Evolutionary conservation across 2,888 invertebrate species (phyloP).

Genomic region (Scelioninae gen. 2): DNA sequence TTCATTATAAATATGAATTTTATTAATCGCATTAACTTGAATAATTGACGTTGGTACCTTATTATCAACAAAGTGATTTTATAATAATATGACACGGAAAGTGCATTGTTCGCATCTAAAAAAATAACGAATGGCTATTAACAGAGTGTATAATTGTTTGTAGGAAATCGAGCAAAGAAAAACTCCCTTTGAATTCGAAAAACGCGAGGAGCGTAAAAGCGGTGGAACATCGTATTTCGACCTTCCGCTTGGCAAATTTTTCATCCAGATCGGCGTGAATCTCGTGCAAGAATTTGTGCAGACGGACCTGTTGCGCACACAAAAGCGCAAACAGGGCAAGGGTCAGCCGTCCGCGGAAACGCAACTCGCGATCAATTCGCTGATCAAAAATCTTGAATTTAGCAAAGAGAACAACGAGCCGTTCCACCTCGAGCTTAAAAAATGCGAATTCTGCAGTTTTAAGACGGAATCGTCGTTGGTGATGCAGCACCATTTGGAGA

Average conservation of each 20-base stretch:
- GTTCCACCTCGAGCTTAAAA: conserved; percentile 84
- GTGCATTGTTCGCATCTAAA: too few species aligned
- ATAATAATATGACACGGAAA: too few species aligned
- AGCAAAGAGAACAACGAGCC: conserved; percentile 91
- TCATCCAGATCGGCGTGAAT: conserved; percentile 92
- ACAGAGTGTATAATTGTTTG: neutral
- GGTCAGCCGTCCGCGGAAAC: conserved; percentile 82
- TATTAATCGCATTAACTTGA: too few species aligned
- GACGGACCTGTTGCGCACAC: conserved; percentile 91
- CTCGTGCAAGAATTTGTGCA: conserved; percentile 95
- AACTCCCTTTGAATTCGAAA: conserved; percentile 58
- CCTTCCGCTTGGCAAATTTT: conserved; percentile 91
- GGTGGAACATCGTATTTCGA: conserved; percentile 88
- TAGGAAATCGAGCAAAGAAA: conserved; percentile 32
- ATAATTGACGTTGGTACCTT: too few species aligned
- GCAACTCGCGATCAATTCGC: conserved; percentile 86
- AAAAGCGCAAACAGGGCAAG: conserved; percentile 88
- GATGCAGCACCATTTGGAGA: conserved; percentile 91
- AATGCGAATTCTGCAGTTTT: conserved; percentile 92
- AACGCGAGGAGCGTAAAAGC: conserved; percentile 70
- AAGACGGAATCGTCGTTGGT: conserved; percentile 90
- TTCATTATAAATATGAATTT: too few species aligned
- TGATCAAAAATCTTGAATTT: conserved; percentile 89
- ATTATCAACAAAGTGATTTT: too few species aligned
- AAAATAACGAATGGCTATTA: neutral